Conservation (phyloP, 2,797 vertebrate species). For the Melanotaenia trifasciata region DNA sequence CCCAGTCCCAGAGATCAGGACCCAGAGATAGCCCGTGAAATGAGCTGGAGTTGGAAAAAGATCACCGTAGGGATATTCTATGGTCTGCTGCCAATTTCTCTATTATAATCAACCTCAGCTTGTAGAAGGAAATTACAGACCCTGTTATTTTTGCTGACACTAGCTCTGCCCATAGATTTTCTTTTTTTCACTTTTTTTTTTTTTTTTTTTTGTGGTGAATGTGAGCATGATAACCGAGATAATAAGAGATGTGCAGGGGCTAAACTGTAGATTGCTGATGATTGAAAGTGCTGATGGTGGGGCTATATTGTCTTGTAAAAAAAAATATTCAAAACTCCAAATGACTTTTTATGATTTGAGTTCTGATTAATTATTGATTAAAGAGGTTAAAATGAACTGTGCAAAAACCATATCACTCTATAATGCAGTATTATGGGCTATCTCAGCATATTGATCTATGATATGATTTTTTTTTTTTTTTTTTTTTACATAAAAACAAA, state of each 20-base stretch:
- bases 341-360: constrained; percentile 26
- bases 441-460: not conserved
- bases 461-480: no score
- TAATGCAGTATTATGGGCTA: not conserved
- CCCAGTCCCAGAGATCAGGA: constrained; percentile 54
- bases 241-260: constrained; percentile 50
- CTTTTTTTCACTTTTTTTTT: constrained; percentile 30
- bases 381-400: not conserved
- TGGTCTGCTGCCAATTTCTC: constrained; percentile 59
- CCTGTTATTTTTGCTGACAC: constrained; percentile 63
- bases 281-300: constrained; percentile 16
- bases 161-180: constrained; percentile 24
- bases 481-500: no score
- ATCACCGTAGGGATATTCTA: constrained; percentile 60
- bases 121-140: constrained; percentile 60
- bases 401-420: not conserved
- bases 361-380: constrained; percentile 7
- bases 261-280: constrained; percentile 35
- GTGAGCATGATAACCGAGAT: constrained; percentile 45
- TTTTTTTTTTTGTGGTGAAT: constrained; percentile 18
- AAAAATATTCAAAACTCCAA: constrained; percentile 34
- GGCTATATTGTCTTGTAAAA: constrained; percentile 14
- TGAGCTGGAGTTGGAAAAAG: constrained; percentile 54
- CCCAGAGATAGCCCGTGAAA: constrained; percentile 64
- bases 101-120: constrained; percentile 68